phyloP scores from a whole-genome alignment of 2,113 vertebrate genomes.

The Istiophorus platypterus region DNA sequence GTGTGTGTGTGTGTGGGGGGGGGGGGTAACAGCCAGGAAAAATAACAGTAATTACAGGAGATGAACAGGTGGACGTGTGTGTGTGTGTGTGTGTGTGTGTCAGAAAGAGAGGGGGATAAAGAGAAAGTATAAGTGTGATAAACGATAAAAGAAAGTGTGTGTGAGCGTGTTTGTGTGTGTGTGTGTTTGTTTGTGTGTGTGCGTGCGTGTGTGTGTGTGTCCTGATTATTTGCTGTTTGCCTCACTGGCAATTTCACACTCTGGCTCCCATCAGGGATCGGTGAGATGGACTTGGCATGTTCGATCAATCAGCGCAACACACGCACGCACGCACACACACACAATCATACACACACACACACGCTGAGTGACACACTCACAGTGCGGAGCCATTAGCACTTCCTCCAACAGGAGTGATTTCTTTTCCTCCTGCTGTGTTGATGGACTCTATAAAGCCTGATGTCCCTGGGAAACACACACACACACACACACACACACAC shows the following conservation, averaged over 20 bases:
- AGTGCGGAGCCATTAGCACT: constrained; percentile 71
- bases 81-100: constrained; percentile 6
- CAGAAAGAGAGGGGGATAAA: background rate
- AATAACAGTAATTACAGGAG: constrained; percentile 42
- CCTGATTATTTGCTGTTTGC: constrained; percentile 63
- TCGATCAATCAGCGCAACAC: constrained; percentile 62
- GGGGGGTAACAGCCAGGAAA: constrained; percentile 34
- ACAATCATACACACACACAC: constrained; percentile 9
- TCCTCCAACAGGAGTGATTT: constrained; percentile 67
- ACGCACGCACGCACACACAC: constrained; percentile 34
- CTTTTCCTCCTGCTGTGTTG: constrained; percentile 73
- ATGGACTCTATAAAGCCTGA: constrained; percentile 64
- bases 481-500: constrained; percentile 21
- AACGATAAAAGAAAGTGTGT: constrained; percentile 17
- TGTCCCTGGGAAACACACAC: constrained; percentile 37
- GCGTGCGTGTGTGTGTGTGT: constrained; percentile 26
- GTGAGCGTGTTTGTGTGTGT: background rate
- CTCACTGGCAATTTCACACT: constrained; percentile 74
- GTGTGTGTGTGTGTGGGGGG: too few species aligned
- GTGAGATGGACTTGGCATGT: constrained; percentile 73
- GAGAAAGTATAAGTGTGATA: background rate
- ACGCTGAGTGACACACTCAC: constrained; percentile 15
- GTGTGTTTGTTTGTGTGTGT: constrained; percentile 18
- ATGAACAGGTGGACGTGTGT: constrained; percentile 13
- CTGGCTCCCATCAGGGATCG: constrained; percentile 67